Base-by-base conservation (phyloP, 2,888 invertebrate species). In the Alcis repandata region DNA sequence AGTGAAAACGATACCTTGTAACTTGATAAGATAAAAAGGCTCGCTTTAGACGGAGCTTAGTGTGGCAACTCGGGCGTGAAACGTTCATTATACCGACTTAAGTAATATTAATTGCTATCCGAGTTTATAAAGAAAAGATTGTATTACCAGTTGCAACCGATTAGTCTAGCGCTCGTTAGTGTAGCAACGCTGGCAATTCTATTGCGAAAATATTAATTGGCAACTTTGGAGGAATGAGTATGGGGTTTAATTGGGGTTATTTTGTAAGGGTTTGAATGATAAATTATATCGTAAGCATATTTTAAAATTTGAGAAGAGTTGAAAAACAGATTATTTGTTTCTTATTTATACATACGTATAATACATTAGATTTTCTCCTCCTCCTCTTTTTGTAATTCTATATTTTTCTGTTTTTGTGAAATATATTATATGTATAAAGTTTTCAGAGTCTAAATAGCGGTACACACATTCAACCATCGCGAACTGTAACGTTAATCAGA, bases 61-160 rank as follows among this genome's bases (percentile, higher is more conserved):
- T 83, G 83, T 76, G 68, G 83, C 76, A 88, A 89, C 79, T 80
- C 77, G 79, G 67, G 79, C 86, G 83, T 85, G 80, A 87, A 87
- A 80, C 82, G 74, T 80, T 85, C 83, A 87, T 89, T 90, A 87
- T 86, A 86, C 78, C 70, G 79, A 57, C 65, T 87, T 90, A 90
- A 90, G 90, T 88, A 89, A 89, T 90, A 89, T 88, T 90, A 91
- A 91, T 90, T 88, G 83, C 87, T 78, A 85, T 81, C 78, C 78
- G 78, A 78, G 78, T 83, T 79, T 82, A 83, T 85, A 86, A 87
- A 88, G 86, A 85, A 87, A 84, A 86, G 85, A 84, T 83, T 84
- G 80, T 82, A 75, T 83, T 84, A 78, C 76, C 73, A 80, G 83
- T 79, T 80, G 83, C 83, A 85, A 83, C 79, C 81, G 80, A 88